A percentile compares a stretch with the other conserved stretches of the same genome.
These are phyloP conservation scores for Gymnoscopelus microlampas DNA, from an alignment of 2,797 vertebrate species.

Conservation along the genomic window DNA sequence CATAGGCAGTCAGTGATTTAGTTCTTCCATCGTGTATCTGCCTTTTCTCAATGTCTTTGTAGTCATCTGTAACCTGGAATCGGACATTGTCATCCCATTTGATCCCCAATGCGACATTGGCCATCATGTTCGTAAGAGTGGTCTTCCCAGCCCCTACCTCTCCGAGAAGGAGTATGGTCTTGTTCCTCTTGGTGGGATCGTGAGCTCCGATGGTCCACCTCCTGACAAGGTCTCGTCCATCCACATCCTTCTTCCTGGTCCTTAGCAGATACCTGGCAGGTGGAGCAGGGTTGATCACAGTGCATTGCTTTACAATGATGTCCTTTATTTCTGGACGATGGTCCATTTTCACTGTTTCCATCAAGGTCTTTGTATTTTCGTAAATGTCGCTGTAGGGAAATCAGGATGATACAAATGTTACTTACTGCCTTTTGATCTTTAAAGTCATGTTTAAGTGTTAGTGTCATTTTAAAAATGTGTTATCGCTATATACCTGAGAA, in stretches of 20 bases:
- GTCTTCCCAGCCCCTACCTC: neutral
- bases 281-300: conserved; percentile 2
- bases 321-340: conserved; percentile 7
- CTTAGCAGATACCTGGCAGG: conserved; percentile 8
- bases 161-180: neutral
- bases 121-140: neutral
- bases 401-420: neutral
- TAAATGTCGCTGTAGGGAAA: neutral
- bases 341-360: neutral
- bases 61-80: neutral
- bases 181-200: neutral
- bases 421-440: too few relatives aligned
- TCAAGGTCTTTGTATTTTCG: neutral
- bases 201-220: neutral
- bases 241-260: neutral
- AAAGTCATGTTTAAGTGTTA: too few relatives aligned
- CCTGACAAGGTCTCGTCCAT: neutral
- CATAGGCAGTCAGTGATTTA: neutral
- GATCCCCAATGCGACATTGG: neutral
- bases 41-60: neutral
- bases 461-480: too few relatives aligned
- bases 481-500: too few relatives aligned
- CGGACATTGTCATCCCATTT: neutral
- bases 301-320: conserved; percentile 1
- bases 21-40: neutral